These are phyloP conservation scores for Temnopleurus reevesii DNA, from an alignment of 53 echinoderm and acorn worm genomes.

Conservation along the genomic window DNA sequence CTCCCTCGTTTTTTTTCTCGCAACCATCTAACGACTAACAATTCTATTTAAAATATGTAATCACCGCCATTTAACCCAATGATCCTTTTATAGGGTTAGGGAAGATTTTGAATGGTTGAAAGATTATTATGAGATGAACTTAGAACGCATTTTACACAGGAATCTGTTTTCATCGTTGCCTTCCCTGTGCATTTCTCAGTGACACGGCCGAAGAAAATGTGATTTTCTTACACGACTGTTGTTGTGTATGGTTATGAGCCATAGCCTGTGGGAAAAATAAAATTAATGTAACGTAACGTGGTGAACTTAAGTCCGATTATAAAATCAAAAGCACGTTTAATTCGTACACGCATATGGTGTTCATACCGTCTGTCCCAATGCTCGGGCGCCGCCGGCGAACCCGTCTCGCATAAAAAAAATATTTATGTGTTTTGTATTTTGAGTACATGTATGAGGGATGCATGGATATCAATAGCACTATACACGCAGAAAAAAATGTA, in stretches of 20 bases:
- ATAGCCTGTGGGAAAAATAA: background rate
- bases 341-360: background rate
- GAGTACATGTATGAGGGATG: no score
- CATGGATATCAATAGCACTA: no score
- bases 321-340: background rate
- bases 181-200: background rate
- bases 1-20: no score
- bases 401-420: no score
- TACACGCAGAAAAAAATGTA: no score
- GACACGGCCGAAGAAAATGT: background rate
- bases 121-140: constrained; percentile 10
- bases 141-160: background rate
- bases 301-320: background rate
- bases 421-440: no score
- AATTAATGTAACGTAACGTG: constrained; percentile 27
- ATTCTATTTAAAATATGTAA: constrained; percentile 13
- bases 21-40: constrained; percentile 10
- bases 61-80: constrained; percentile 14
- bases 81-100: background rate
- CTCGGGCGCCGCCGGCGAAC: background rate
- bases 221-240: background rate
- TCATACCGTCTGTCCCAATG: background rate
- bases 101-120: constrained; percentile 1
- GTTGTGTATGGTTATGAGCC: no score
- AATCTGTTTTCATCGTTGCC: constrained; percentile 10